Conservation (phyloP, 2,797 vertebrate genomes). For the Naso thynnoides region DNA sequence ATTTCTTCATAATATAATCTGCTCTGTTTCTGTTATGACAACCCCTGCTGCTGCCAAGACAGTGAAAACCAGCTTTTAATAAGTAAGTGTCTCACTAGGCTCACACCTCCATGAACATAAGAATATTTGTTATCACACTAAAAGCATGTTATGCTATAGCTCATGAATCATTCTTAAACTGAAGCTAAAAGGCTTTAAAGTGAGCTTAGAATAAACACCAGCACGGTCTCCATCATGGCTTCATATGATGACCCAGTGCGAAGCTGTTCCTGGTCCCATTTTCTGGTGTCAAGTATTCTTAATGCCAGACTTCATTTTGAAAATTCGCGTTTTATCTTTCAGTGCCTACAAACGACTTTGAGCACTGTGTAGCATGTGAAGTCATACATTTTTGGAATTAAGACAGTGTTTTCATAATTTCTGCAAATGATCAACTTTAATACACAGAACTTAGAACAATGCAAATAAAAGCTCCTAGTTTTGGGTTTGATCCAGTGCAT, state of each 20-base stretch:
- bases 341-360: background rate
- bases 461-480: too few species aligned
- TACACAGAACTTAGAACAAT: background rate
- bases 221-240: slow-evolving; percentile 12
- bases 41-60: slow-evolving; percentile 31
- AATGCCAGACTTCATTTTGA: slow-evolving; percentile 5
- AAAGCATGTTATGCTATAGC: too few species aligned
- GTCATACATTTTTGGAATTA: accelerated
- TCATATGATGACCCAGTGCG: slow-evolving; percentile 21
- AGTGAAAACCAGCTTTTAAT: background rate
- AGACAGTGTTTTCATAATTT: background rate
- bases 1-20: background rate
- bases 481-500: too few species aligned
- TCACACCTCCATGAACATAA: slow-evolving; percentile 15
- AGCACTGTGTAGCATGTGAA: background rate
- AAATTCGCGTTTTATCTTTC: background rate
- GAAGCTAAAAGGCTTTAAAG: slow-evolving; percentile 20
- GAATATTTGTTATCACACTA: too few species aligned
- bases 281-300: background rate
- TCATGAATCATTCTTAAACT: background rate
- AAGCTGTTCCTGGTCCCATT: slow-evolving; percentile 31
- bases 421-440: too few species aligned
- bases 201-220: slow-evolving; percentile 13
- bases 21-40: slow-evolving; percentile 21
- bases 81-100: slow-evolving; percentile 6